Evolutionary conservation across 2,888 invertebrate species (phyloP).

Genomic region (Drosophila conformis): DNA sequence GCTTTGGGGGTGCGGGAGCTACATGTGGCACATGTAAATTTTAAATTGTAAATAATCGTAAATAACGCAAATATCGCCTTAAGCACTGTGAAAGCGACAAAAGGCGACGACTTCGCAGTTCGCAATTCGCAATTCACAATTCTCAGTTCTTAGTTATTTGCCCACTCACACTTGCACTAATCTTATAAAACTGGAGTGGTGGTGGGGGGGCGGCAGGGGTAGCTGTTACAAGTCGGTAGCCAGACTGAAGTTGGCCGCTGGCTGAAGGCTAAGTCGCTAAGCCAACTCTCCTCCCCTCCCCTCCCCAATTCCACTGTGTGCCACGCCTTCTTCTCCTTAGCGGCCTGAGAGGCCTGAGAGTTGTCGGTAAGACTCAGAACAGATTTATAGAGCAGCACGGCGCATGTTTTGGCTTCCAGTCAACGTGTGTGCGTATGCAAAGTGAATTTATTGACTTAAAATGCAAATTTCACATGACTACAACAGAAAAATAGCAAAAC

Average conservation of each 20-base stretch:
- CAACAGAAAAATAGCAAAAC: conserved; percentile 29
- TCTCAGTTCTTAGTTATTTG: conserved; percentile 50
- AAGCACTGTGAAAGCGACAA: conserved; percentile 74
- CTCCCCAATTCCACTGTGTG: neutral
- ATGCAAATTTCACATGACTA: conserved; percentile 82
- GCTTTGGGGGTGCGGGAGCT: conserved; percentile 13
- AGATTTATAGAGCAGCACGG: conserved; percentile 78
- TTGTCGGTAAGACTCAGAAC: conserved; percentile 35
- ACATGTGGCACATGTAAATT: conserved; percentile 71
- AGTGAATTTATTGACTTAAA: conserved; percentile 85
- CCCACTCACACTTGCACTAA: conserved; percentile 66
- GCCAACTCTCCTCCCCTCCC: conserved; percentile 25
- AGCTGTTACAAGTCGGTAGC: conserved; percentile 53
- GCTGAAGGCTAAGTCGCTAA: conserved; percentile 54
- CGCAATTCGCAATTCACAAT: conserved; percentile 16
- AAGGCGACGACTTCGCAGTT: conserved; percentile 51
- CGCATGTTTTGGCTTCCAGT: conserved; percentile 67
- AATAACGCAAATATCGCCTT: conserved; percentile 83
- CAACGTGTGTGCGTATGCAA: conserved; percentile 78
- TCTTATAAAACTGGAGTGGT: conserved; percentile 54
- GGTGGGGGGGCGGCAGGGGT: neutral
- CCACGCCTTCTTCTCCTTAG: neutral
- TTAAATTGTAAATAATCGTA: conserved; percentile 83
- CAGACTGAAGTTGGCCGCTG: conserved; percentile 38
- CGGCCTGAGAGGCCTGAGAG: conserved; percentile 1